phyloP scores from a whole-genome alignment of 2,113 vertebrate genomes.

The Numenius arquata region DNA sequence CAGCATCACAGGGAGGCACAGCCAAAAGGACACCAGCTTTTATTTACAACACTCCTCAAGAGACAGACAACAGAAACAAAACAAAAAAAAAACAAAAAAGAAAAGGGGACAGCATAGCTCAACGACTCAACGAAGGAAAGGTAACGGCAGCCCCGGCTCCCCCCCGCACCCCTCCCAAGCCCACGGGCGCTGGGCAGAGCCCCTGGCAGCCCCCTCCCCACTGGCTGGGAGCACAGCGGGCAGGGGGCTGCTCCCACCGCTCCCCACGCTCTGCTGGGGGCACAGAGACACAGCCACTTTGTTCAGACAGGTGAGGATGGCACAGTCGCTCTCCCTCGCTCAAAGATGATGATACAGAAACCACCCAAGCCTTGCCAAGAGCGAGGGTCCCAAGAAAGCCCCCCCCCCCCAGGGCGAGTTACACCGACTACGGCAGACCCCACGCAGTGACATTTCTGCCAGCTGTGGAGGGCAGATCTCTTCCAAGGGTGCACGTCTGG shows the following conservation, averaged over 20 bases:
- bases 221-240: not conserved
- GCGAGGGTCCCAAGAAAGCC: fast-evolving
- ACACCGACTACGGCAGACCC: fast-evolving
- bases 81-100: not conserved
- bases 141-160: not conserved
- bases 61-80: conserved; percentile 57
- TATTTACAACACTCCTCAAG: conserved; percentile 73
- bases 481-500: not conserved
- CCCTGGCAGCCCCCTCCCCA: not conserved
- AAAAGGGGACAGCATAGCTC: conserved; percentile 25
- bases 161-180: not conserved
- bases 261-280: not conserved
- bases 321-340: not conserved
- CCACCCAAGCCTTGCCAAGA: not conserved
- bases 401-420: fast-evolving
- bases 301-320: fast-evolving
- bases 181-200: not conserved
- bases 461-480: not conserved
- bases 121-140: conserved; percentile 38
- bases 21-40: conserved; percentile 70
- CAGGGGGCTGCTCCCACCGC: not conserved
- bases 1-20: not conserved
- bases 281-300: not conserved
- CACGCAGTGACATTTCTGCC: not conserved
- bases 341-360: not conserved